A percentile compares a stretch with the other conserved stretches of the same genome.
Conservation (phyloP, 23 tunicate genomes). For the Halocynthia roretzi region DNA sequence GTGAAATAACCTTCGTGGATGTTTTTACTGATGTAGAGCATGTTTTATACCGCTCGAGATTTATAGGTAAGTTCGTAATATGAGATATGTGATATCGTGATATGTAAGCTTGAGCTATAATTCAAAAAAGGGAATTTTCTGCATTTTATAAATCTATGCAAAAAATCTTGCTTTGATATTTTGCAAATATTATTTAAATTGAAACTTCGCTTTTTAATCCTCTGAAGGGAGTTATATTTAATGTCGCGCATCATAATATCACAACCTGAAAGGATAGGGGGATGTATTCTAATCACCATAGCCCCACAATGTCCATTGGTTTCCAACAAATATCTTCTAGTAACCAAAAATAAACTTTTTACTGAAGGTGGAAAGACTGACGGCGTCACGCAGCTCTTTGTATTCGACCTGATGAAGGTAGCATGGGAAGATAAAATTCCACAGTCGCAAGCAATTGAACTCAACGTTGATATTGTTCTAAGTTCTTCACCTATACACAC, state of each 20-base stretch:
- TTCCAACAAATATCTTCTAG: no score
- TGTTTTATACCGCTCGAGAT: constrained; percentile 78
- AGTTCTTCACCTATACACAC: constrained; percentile 80
- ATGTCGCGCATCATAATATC: no score
- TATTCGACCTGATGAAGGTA: constrained; percentile 92
- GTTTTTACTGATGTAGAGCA: constrained; percentile 93
- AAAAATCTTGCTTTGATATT: no score
- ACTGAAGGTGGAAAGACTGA: constrained; percentile 80
- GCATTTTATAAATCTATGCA: no score
- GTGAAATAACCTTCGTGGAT: constrained; percentile 89
- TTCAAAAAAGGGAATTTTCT: background rate
- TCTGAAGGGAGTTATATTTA: background rate
- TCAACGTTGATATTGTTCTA: constrained; percentile 90
- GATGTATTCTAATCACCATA: no score
- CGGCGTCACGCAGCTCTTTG: constrained; percentile 67
- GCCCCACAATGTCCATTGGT: no score
- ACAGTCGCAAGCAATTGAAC: constrained; percentile 84
- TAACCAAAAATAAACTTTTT: no score
- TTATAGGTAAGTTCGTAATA: constrained; percentile 48
- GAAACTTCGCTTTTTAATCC: background rate
- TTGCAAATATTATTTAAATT: no score
- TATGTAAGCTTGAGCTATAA: background rate
- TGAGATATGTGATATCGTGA: background rate
- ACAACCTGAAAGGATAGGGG: no score
- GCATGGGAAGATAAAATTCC: constrained; percentile 94